phyloP scores from a whole-genome alignment of 2,888 invertebrate species.

The Drosophila anomelani region DNA sequence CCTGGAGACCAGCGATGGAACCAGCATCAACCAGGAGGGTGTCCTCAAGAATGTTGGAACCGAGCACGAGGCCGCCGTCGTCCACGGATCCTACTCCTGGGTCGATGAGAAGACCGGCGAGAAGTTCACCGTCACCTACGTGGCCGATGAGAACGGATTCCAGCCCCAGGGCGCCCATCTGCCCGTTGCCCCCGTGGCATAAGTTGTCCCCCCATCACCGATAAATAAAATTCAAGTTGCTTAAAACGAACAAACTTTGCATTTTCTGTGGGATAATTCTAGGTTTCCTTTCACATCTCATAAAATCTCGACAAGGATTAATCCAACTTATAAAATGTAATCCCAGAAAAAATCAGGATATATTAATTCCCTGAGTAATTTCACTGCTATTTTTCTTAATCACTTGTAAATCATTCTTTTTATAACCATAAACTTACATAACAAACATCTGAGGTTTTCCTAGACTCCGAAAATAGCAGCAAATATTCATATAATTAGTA shows the following conservation, averaged over 20 bases:
- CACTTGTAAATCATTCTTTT: not conserved
- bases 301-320: not conserved
- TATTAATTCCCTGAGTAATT: too few relatives aligned
- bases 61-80: slow-evolving; percentile 85
- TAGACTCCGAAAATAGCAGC: not conserved
- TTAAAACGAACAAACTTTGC: slow-evolving; percentile 1
- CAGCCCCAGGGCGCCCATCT: slow-evolving; percentile 85
- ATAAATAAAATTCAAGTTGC: slow-evolving; percentile 18
- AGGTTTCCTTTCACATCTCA: not conserved
- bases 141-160: slow-evolving; percentile 83
- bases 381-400: not conserved
- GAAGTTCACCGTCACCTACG: slow-evolving; percentile 85
- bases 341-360: too few relatives aligned
- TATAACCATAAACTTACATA: too few relatives aligned
- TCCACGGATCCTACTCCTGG: slow-evolving; percentile 86
- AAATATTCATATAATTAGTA: not conserved
- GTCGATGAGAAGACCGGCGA: slow-evolving; percentile 53
- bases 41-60: slow-evolving; percentile 85
- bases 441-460: too few relatives aligned
- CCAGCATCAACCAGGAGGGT: slow-evolving; percentile 72
- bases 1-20: slow-evolving; percentile 37
- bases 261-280: not conserved
- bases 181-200: slow-evolving; percentile 66
- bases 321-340: too few relatives aligned
- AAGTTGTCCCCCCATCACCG: slow-evolving; percentile 12